Base-by-base conservation (phyloP, 1,140 invertebrate species). In the Physella acuta region DNA sequence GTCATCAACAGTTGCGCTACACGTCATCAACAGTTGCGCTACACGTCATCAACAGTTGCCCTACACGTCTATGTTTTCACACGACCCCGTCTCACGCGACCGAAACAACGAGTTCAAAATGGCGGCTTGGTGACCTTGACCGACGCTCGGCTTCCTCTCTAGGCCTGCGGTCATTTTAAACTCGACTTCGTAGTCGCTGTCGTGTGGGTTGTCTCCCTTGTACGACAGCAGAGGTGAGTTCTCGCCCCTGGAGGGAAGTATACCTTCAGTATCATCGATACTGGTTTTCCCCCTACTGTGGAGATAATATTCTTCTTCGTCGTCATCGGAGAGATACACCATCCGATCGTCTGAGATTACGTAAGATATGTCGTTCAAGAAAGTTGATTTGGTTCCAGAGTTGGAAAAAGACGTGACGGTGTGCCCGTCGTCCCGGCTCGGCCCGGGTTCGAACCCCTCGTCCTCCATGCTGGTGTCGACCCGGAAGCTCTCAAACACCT, bases 401-500 rank as follows among this genome's bases (percentile, higher is more conserved):
- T n/a, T n/a, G n/a, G n/a, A n/a, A n/a, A n/a, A n/a, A n/a, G n/a
- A n/a, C n/a, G n/a, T n/a, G n/a, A n/a, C n/a, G n/a, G n/a, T n/a
- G n/a, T n/a, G n/a, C n/a, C n/a, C n/a, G n/a, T n/a, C n/a, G n/a
- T n/a, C n/a, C 20, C 39, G 8, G 39, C 8, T 44, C 8, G 8
- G 8, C 8, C 8, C 20, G 53, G 28, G 53, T 14, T 20, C 53
- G 53, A 20, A 30, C 5, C 8, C 24, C 8, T 5, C 8, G 53
- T 20, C 28, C 30, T 4, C 33, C 26, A 4, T 60, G 4, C 4
- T 28, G 8, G 17, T 60, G n/a, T 14, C n/a, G 3, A 63, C 28
- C 30, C 36, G 26, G 14, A 68, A 60, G 17, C 24, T 68, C 28
- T 59, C 55, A 60, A 76, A 76, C 1, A 59, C 72, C 51, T 69